Percentiles rank a stretch among this genome's conserved stretches.
phyloP scores from a whole-genome alignment of 1,140 invertebrate species.

The Callitettix versicolor region DNA sequence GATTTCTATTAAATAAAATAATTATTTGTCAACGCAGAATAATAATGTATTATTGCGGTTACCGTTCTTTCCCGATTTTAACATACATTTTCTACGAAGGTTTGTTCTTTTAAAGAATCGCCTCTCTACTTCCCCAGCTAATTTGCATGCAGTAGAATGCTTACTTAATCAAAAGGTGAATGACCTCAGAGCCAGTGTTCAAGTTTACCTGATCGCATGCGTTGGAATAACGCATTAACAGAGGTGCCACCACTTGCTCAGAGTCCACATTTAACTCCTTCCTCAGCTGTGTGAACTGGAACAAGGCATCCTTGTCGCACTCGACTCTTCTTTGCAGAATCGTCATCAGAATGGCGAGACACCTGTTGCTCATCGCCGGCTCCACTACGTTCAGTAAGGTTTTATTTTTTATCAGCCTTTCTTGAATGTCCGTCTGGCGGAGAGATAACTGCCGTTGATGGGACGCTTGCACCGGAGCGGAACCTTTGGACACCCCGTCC shows the following conservation, averaged over 20 bases:
- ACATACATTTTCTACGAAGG: no score
- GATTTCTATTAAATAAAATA: no score
- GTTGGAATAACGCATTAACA: slow-evolving; percentile 73
- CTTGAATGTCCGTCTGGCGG: slow-evolving; percentile 68
- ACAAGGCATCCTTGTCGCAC: slow-evolving; percentile 56
- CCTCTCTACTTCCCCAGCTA: no score
- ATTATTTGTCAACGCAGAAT: no score
- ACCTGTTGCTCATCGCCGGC: slow-evolving; percentile 42
- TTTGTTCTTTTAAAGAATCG: no score
- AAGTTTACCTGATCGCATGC: slow-evolving; percentile 54
- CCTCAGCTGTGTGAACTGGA: slow-evolving; percentile 55
- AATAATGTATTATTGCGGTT: no score
- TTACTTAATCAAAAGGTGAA: no score
- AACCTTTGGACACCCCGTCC: slow-evolving; percentile 45
- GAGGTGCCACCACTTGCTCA: slow-evolving; percentile 53
- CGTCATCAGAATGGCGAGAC: slow-evolving; percentile 40
- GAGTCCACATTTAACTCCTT: slow-evolving; percentile 46
- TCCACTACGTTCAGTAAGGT: slow-evolving; percentile 77
- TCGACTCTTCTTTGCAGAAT: slow-evolving; percentile 54
- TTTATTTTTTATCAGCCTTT: slow-evolving; percentile 84
- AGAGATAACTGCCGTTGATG: slow-evolving; percentile 81
- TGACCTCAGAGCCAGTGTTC: background rate
- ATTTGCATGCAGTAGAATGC: no score
- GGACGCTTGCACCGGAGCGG: slow-evolving; percentile 74
- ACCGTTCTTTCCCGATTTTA: no score